Conservation (phyloP, 64 coral and sea anemone genomes). For the Orbicella faveolata region DNA sequence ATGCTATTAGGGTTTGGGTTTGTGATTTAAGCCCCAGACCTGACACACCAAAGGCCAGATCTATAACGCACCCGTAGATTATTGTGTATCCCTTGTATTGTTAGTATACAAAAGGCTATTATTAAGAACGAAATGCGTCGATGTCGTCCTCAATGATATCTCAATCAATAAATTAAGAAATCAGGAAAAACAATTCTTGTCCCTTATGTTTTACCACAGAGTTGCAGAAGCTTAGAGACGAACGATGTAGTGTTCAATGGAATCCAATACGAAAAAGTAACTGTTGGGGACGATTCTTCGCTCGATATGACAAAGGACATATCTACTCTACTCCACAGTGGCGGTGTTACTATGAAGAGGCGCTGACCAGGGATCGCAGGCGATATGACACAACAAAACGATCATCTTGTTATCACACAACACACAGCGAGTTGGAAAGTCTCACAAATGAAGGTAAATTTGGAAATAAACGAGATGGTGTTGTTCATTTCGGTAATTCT, state of each 20-base stretch:
- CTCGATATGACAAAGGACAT: neutral
- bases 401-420: neutral
- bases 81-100: too few relatives aligned
- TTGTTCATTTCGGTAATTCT: too few relatives aligned
- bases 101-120: too few relatives aligned
- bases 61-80: too few relatives aligned
- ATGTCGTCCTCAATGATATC: too few relatives aligned
- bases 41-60: too few relatives aligned
- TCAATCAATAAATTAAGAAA: too few relatives aligned
- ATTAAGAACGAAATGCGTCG: too few relatives aligned
- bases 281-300: neutral
- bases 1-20: too few relatives aligned
- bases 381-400: neutral
- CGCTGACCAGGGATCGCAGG: conserved; percentile 31
- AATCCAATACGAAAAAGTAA: too few relatives aligned
- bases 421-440: neutral
- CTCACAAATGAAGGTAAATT: conserved; percentile 11
- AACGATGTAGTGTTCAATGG: neutral
- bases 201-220: neutral
- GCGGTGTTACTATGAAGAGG: conserved; percentile 40
- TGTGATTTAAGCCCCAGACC: too few relatives aligned
- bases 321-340: neutral
- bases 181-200: neutral
- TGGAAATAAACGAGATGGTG: neutral
- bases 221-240: neutral